Conservation (phyloP, 2,888 invertebrate species). For the Stenolophus ochropezus region DNA sequence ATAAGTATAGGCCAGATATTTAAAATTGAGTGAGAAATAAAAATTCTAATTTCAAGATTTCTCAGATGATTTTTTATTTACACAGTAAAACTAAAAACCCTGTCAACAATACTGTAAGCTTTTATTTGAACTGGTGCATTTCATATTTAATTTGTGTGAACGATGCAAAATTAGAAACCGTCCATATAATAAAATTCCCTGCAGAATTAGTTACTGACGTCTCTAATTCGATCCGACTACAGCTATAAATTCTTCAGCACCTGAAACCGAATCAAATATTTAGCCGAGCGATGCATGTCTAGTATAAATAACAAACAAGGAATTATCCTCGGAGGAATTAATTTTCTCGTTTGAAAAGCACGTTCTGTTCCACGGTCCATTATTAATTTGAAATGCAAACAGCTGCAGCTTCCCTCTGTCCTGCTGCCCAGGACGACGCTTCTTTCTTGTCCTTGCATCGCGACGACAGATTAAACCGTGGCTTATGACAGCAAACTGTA, state of each 20-base stretch:
- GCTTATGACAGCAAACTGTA: not conserved
- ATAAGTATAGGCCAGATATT: too few relatives aligned
- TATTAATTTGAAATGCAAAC: constrained; percentile 54
- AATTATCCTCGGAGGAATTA: constrained; percentile 36
- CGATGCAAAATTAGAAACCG: not conserved
- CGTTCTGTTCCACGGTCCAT: constrained; percentile 21
- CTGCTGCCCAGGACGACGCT: not conserved
- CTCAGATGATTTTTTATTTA: too few relatives aligned
- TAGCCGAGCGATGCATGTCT: constrained; percentile 4
- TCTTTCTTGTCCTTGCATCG: constrained; percentile 18
- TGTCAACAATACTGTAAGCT: not conserved
- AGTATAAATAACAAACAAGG: constrained; percentile 46
- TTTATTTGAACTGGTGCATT: not conserved
- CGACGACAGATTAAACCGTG: constrained; percentile 17
- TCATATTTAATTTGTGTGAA: not conserved
- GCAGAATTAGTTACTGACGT: not conserved
- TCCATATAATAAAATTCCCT: not conserved
- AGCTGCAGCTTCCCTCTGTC: not conserved
- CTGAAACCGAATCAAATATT: constrained; percentile 24
- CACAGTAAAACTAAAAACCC: too few relatives aligned
- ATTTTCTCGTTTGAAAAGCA: constrained; percentile 27
- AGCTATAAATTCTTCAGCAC: constrained; percentile 21
- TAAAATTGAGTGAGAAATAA: too few relatives aligned
- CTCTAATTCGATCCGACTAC: constrained; percentile 25
- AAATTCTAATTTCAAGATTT: too few relatives aligned